Percentiles rank a stretch among this genome's conserved stretches.
Evolutionary conservation across 2,113 vertebrate species (phyloP).

Genomic region (Urocynchramus pylzowi): DNA sequence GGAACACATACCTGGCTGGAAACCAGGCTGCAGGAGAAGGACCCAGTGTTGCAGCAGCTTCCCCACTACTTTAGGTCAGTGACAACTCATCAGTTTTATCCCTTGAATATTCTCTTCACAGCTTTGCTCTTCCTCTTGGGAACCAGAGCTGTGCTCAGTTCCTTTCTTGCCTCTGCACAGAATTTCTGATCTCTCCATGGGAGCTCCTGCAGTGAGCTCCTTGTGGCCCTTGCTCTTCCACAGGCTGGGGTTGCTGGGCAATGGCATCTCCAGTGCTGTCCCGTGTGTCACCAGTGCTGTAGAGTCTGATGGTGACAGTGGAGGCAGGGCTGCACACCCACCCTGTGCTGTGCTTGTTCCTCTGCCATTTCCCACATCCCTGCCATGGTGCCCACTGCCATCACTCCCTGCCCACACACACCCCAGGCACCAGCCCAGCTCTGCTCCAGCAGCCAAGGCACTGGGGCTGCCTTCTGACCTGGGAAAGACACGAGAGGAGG

Average conservation of each 20-base stretch:
- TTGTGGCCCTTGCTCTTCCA: background rate
- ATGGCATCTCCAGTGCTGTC: fast-evolving
- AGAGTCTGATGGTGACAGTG: fast-evolving
- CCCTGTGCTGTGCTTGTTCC: background rate
- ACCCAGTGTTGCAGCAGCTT: background rate
- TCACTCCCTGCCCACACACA: background rate
- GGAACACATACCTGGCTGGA: background rate
- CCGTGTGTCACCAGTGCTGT: background rate
- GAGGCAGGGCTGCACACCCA: background rate
- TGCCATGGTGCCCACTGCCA: fast-evolving
- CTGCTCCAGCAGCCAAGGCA: background rate
- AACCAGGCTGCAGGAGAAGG: background rate
- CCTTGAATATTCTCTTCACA: background rate
- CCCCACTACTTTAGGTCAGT: background rate
- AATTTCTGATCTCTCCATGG: background rate
- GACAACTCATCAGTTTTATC: background rate
- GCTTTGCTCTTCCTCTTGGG: background rate
- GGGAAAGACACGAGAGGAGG: background rate
- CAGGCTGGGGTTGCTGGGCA: fast-evolving
- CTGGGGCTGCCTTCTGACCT: background rate
- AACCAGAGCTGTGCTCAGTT: background rate
- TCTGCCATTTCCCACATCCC: background rate
- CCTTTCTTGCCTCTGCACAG: background rate
- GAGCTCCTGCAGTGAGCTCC: background rate
- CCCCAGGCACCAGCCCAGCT: fast-evolving